These are phyloP conservation scores for Noctuana brunneofusca DNA, from an alignment of 2,888 invertebrate genomes.

Conservation along the genomic window DNA sequence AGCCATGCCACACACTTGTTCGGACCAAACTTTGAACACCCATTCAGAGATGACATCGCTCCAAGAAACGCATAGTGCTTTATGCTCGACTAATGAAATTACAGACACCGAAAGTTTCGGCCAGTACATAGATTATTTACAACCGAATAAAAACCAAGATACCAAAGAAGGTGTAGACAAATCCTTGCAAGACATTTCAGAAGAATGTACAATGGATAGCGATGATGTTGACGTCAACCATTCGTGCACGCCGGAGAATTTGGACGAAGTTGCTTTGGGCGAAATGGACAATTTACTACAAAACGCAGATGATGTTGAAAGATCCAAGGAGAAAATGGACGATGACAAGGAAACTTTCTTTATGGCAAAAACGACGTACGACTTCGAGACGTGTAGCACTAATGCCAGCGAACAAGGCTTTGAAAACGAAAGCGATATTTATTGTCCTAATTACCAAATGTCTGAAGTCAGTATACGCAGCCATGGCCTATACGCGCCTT, in stretches of 20 bases:
- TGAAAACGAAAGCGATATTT: constrained; percentile 84
- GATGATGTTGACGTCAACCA: constrained; percentile 69
- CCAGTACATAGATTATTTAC: constrained; percentile 75
- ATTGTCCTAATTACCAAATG: constrained; percentile 84
- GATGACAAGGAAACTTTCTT: constrained; percentile 70
- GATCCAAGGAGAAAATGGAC: constrained; percentile 65
- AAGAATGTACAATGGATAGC: constrained; percentile 75
- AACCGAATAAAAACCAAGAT: constrained; percentile 63
- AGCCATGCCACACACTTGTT: constrained; percentile 78
- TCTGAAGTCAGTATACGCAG: constrained; percentile 86
- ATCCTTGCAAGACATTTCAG: constrained; percentile 74
- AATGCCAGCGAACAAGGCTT: constrained; percentile 77
- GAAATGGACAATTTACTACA: constrained; percentile 66
- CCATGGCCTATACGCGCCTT: constrained; percentile 85
- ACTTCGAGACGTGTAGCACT: constrained; percentile 75
- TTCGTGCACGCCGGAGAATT: constrained; percentile 59
- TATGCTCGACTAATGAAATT: constrained; percentile 78
- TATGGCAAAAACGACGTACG: constrained; percentile 71
- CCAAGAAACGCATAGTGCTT: constrained; percentile 76
- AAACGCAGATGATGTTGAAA: constrained; percentile 51
- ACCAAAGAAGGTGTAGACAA: constrained; percentile 65
- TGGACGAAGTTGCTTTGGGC: constrained; percentile 51
- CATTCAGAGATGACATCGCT: constrained; percentile 76
- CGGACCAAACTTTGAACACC: constrained; percentile 77
- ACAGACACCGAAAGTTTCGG: constrained; percentile 80